A percentile compares a stretch with the other conserved stretches of the same genome.
These are phyloP conservation scores for Balearica regulorum DNA, from an alignment of 2,797 vertebrate species.

Conservation along the genomic window DNA sequence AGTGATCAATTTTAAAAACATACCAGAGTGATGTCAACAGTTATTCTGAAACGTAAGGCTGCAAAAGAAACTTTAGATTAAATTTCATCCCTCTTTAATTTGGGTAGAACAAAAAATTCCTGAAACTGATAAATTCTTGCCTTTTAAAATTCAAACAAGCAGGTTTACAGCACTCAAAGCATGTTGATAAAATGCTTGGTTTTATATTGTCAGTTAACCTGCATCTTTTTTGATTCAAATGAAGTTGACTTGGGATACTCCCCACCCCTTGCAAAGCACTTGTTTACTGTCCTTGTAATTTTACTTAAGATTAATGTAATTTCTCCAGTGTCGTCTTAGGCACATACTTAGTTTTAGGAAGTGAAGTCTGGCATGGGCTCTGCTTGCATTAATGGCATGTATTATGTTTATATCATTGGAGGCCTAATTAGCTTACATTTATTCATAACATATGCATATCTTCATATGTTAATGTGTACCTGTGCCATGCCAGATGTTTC, in stretches of 20 bases:
- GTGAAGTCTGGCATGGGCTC: not conserved
- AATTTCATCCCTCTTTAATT: not conserved
- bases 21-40: accelerated
- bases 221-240: not conserved
- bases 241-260: not conserved
- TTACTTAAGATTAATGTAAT: not conserved
- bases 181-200: not conserved
- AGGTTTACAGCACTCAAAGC: not conserved
- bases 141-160: not conserved
- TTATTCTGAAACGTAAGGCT: not conserved
- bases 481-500: not conserved
- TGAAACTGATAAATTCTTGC: not conserved
- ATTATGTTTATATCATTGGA: not conserved
- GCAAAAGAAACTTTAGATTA: not conserved
- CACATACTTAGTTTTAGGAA: not conserved
- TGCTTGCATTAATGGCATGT: not conserved
- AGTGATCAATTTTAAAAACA: not conserved
- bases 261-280: not conserved
- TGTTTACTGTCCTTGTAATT: not conserved
- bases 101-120: not conserved
- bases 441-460: not conserved
- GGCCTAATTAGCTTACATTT: not conserved
- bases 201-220: not conserved
- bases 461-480: not conserved
- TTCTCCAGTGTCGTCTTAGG: not conserved